A percentile compares a stretch with the other conserved stretches of the same genome.
phyloP scores from a whole-genome alignment of 2,888 invertebrate genomes.

The Dicyrtomina minuta region DNA sequence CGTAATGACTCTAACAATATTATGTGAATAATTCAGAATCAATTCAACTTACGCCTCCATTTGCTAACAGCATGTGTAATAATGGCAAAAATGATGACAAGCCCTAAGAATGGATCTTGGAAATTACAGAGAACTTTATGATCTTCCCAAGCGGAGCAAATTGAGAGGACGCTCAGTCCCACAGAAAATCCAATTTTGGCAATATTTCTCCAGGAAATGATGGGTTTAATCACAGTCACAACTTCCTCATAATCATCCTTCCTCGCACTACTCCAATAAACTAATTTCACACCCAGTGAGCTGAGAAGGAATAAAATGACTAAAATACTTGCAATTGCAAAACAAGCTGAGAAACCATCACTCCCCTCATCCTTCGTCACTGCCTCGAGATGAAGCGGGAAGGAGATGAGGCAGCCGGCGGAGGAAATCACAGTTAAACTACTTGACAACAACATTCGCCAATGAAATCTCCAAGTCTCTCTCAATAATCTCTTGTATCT shows the following conservation, averaged over 20 bases:
- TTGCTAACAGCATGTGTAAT: constrained; percentile 43
- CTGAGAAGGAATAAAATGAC: constrained; percentile 32
- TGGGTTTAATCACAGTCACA: constrained; percentile 54
- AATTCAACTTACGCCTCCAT: constrained; percentile 41
- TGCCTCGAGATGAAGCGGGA: constrained; percentile 40
- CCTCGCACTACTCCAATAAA: constrained; percentile 23
- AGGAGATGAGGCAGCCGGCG: constrained; percentile 38
- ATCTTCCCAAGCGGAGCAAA: constrained; percentile 61
- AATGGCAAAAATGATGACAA: constrained; percentile 60
- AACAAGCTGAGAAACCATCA: constrained; percentile 44
- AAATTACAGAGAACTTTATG: constrained; percentile 64
- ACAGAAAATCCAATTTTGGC: constrained; percentile 59
- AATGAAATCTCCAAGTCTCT: constrained; percentile 32
- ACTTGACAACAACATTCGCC: constrained; percentile 28
- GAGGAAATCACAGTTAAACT: constrained; percentile 35
- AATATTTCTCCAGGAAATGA: constrained; percentile 58
- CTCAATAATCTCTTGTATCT: constrained; percentile 6
- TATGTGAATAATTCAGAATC: neutral
- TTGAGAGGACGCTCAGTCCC: constrained; percentile 59
- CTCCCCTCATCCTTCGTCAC: constrained; percentile 29
- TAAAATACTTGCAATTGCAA: constrained; percentile 33
- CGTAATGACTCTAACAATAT: too few species aligned
- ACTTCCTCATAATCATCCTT: neutral
- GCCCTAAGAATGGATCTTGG: constrained; percentile 65
- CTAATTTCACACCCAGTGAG: constrained; percentile 25